phyloP scores from a whole-genome alignment of 2,797 vertebrate species.

The Mormyrops attenuatus region DNA sequence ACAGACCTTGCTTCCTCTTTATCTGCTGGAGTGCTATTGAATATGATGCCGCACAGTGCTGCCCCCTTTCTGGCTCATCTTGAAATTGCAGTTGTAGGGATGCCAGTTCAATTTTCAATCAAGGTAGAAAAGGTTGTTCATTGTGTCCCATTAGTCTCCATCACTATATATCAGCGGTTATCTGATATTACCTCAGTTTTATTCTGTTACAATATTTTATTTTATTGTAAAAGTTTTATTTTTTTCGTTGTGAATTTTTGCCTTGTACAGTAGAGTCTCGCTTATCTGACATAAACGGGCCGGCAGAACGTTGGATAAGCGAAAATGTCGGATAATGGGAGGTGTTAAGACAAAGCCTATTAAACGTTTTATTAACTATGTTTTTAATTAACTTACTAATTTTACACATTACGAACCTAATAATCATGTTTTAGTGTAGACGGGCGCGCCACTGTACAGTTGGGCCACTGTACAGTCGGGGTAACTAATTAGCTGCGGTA shows the following conservation, averaged over 20 bases:
- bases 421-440: too few species aligned
- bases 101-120: slow-evolving; percentile 17
- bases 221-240: background rate
- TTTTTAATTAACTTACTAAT: too few species aligned
- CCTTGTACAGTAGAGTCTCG: too few species aligned
- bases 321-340: too few species aligned
- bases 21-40: slow-evolving; percentile 19
- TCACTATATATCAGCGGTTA: background rate
- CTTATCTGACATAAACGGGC: too few species aligned
- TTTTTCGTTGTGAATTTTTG: background rate
- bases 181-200: background rate
- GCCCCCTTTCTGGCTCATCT: slow-evolving; percentile 21
- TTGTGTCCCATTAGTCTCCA: background rate
- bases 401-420: too few species aligned
- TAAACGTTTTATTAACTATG: too few species aligned
- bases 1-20: slow-evolving; percentile 19
- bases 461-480: too few species aligned
- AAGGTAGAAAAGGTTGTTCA: slow-evolving; percentile 20
- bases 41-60: slow-evolving; percentile 12
- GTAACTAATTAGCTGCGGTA: too few species aligned
- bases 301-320: too few species aligned
- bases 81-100: slow-evolving; percentile 4
- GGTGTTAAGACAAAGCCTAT: too few species aligned
- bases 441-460: too few species aligned
- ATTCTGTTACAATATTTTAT: background rate